Evolutionary conservation across 2,113 vertebrate genomes (phyloP), one percentile per base, ranked within the genome.

Genomic region (Sylvietta virens): DNA sequence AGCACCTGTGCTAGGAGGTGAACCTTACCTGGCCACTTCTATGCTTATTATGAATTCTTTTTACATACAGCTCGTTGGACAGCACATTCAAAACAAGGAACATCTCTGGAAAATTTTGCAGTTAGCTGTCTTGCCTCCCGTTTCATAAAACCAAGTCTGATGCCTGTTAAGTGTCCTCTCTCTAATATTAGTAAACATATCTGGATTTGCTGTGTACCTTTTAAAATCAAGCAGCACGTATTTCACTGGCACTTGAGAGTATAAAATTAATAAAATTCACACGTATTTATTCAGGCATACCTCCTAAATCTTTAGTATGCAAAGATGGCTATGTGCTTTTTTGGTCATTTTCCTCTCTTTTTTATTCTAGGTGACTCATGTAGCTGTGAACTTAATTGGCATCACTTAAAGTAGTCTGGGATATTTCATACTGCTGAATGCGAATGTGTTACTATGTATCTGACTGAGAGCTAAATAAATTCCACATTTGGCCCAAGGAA

Each of bases 301-400:
- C 47, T 92, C 44, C 44, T 83, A 91, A 70, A 90, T 62, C 90
- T 90, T 40, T 7, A 1, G 42, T 62, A 90, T 13, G 40, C 60
- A 88, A 81, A 92, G 86, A 86, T 37, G 54, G 27, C 42, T 79
- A 79, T 61, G 39, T 84, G 71, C 64, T 86, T 94, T 96, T 97
- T 96, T 70, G 78, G 89, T 95, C 90, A 94, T 78, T 93, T 91
- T 65, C 65, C 62, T 96, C 62, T 90, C 80, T 89, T 96, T 95
- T 83, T 95, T 83, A 95, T 95, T 92, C 57, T 91, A 96, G 94
- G 96, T 97, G 94, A 97, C 96, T 97, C 97, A 95, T 84, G 88
- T 71, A 95, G 74, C 96, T 96, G 50, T 95, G 93, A 96, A 87
- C 86, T 95, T 98, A 98, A 98, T 40, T 98, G 97, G 95, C 94